A percentile compares a stretch with the other conserved stretches of the same genome.
phyloP scores from a whole-genome alignment of 2,888 invertebrate genomes.

The Apotomis betuletana region DNA sequence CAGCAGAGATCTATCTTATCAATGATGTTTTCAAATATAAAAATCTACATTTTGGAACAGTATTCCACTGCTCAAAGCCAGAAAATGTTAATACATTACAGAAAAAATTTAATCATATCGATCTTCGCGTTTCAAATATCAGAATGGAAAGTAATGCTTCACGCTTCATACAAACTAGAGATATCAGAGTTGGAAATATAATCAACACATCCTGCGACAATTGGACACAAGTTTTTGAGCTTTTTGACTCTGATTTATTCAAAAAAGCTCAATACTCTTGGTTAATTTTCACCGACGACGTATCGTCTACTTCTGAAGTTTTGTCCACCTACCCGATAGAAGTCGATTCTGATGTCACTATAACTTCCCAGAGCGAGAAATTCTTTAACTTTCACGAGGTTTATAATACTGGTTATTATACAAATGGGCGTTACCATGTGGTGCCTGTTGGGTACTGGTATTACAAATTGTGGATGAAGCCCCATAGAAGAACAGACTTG shows the following conservation, averaged over 20 bases:
- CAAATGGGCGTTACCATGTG: constrained; percentile 77
- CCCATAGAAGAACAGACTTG: constrained; percentile 76
- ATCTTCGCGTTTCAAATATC: constrained; percentile 50
- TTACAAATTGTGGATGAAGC: constrained; percentile 60
- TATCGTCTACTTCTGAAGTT: constrained; percentile 51
- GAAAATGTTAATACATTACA: constrained; percentile 49
- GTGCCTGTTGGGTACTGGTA: constrained; percentile 78
- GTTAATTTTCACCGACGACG: constrained; percentile 63
- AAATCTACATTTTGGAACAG: constrained; percentile 57
- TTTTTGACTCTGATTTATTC: constrained; percentile 42
- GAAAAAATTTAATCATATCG: constrained; percentile 54
- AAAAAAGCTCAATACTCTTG: constrained; percentile 63
- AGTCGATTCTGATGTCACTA: constrained; percentile 75
- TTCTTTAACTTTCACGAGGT: constrained; percentile 69
- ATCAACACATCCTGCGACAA: constrained; percentile 61
- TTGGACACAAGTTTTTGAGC: constrained; percentile 57
- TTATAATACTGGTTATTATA: constrained; percentile 82
- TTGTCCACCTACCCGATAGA: constrained; percentile 68
- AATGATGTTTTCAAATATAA: constrained; percentile 64
- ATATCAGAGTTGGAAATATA: constrained; percentile 59
- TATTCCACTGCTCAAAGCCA: constrained; percentile 58
- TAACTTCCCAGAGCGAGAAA: constrained; percentile 54
- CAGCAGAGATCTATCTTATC: constrained; percentile 50
- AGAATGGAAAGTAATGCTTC: constrained; percentile 42
- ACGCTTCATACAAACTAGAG: constrained; percentile 43